Percentiles rank a stretch among this genome's conserved stretches.
Evolutionary conservation across 2,113 vertebrate genomes (phyloP).

Genomic region (Petrocephalus microphthalmus): DNA sequence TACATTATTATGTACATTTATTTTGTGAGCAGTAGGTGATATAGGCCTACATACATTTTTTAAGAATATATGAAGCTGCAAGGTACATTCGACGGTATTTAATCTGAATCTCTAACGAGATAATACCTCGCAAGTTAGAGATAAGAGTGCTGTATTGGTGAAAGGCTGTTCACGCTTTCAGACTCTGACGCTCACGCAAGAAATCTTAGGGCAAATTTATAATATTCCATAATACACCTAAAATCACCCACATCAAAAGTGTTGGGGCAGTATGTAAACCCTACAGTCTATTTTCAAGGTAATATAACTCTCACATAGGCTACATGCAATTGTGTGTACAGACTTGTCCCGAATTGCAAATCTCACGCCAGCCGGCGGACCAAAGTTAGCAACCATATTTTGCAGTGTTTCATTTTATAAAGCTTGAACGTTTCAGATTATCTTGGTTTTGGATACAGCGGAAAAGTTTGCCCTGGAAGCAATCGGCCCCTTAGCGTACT

Average conservation of each 20-base stretch:
- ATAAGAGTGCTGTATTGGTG: neutral
- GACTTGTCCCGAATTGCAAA: too few relatives aligned
- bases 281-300: too few relatives aligned
- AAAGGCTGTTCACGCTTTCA: neutral
- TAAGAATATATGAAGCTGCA: neutral
- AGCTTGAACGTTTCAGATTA: neutral
- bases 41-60: neutral
- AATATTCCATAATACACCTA: too few relatives aligned
- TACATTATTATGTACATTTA: neutral
- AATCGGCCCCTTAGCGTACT: neutral
- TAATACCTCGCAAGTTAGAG: neutral
- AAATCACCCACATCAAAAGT: too few relatives aligned
- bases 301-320: too few relatives aligned
- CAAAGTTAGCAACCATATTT: neutral
- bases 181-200: too few relatives aligned
- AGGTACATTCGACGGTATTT: neutral
- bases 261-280: too few relatives aligned
- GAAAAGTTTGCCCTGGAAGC: neutral
- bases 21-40: neutral
- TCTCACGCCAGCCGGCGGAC: too few relatives aligned
- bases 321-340: too few relatives aligned
- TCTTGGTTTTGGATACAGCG: neutral
- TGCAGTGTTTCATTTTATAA: neutral
- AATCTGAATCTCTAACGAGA: neutral
- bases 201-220: too few relatives aligned